phyloP scores from a whole-genome alignment of 2,888 invertebrate species.

The Archaeoteleia sp. region DNA sequence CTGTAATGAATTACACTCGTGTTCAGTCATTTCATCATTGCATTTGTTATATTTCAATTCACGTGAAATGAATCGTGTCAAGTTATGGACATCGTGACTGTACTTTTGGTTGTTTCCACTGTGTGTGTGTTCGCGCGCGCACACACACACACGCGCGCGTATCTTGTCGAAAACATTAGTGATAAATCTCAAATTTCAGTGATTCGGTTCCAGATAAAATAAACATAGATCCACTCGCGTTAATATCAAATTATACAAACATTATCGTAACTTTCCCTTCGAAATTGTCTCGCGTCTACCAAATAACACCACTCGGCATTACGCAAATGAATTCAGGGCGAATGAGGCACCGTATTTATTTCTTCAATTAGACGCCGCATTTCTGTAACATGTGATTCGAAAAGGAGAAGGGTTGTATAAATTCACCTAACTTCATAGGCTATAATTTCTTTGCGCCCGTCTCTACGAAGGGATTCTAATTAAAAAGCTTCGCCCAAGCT shows the following conservation, averaged over 20 bases:
- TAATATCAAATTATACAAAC: background rate
- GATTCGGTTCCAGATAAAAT: no score
- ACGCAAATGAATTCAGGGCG: no score
- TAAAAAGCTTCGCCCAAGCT: conserved; percentile 56
- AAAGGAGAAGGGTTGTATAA: conserved; percentile 48
- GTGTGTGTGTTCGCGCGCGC: no score
- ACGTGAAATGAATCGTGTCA: conserved; percentile 12
- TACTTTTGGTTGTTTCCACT: background rate
- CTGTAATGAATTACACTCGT: conserved; percentile 6
- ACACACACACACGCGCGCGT: no score
- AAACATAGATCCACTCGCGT: background rate
- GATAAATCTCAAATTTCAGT: no score
- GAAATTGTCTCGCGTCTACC: no score
- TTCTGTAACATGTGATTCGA: conserved; percentile 18
- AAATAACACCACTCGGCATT: no score
- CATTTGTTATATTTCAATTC: conserved; percentile 17
- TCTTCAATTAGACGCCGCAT: conserved; percentile 38
- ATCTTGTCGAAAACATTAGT: no score
- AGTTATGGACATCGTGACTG: background rate
- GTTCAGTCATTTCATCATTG: conserved; percentile 12
- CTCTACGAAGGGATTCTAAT: conserved; percentile 56
- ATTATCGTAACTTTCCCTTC: background rate
- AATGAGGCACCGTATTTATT: conserved; percentile 35
- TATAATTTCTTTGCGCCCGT: conserved; percentile 56
- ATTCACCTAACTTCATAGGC: conserved; percentile 55